phyloP scores from a whole-genome alignment of 2,888 invertebrate species.

The Calephelis perditalis region DNA sequence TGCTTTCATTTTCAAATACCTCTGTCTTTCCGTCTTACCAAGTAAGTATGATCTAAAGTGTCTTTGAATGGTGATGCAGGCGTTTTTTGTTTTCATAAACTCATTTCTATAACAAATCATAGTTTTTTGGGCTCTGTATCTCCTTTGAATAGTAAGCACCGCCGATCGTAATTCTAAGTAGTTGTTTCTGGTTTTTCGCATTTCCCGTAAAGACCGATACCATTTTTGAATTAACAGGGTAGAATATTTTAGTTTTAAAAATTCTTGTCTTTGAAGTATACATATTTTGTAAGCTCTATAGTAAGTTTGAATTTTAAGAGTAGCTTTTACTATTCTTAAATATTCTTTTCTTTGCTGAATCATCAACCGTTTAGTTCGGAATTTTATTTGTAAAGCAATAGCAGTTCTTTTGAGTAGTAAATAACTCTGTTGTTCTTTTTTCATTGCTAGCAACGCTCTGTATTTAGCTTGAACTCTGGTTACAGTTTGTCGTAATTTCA shows the following conservation, averaged over 20 bases:
- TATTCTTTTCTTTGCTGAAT: conserved; percentile 52
- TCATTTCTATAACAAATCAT: conserved; percentile 48
- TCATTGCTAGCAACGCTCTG: conserved; percentile 49
- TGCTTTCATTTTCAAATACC: conserved; percentile 43
- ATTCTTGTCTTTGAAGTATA: conserved; percentile 43
- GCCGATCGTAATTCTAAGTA: conserved; percentile 42
- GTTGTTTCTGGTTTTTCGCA: conserved; percentile 40
- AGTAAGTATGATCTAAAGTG: conserved; percentile 42
- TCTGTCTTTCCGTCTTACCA: conserved; percentile 41
- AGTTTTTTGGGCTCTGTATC: conserved; percentile 53
- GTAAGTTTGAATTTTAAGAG: conserved; percentile 54
- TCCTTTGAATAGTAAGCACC: conserved; percentile 42
- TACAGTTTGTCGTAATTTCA: conserved; percentile 42
- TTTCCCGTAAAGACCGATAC: conserved; percentile 49
- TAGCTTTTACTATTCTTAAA: conserved; percentile 46
- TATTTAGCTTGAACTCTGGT: conserved; percentile 56
- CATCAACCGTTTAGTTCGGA: conserved; percentile 49
- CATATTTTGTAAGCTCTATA: conserved; percentile 48
- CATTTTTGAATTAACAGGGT: conserved; percentile 44
- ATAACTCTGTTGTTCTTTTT: conserved; percentile 43
- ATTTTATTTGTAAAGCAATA: conserved; percentile 47
- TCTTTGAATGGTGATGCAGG: conserved; percentile 60
- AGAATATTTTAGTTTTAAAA: conserved; percentile 42
- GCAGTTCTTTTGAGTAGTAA: conserved; percentile 35
- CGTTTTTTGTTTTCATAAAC: conserved; percentile 48